A percentile compares a stretch with the other conserved stretches of the same genome.
These are phyloP conservation scores for Dexiosoma caninum DNA, from an alignment of 2,888 invertebrate genomes.

Conservation along the genomic window DNA sequence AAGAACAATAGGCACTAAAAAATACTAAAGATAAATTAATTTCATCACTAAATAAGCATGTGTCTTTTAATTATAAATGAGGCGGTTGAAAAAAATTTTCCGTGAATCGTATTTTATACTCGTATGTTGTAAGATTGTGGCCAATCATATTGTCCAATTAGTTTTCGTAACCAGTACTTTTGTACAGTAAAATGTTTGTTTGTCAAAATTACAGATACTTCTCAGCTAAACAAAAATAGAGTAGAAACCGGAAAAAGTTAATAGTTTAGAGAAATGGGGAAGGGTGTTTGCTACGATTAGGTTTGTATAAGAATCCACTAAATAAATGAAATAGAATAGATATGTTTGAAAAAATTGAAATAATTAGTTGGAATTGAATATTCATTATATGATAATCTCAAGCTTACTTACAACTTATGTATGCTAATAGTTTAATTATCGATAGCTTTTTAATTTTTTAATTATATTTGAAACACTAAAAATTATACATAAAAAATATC, in stretches of 20 bases:
- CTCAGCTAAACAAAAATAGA: neutral
- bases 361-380: slow-evolving; percentile 32
- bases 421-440: neutral
- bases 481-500: neutral
- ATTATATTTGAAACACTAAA: neutral
- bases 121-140: too few relatives aligned
- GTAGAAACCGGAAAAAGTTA: neutral
- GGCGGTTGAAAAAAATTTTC: too few relatives aligned
- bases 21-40: too few relatives aligned
- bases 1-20: too few relatives aligned
- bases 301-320: neutral
- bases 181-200: too few relatives aligned
- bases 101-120: too few relatives aligned
- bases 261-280: neutral
- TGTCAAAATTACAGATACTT: neutral
- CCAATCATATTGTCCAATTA: too few relatives aligned
- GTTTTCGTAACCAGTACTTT: too few relatives aligned
- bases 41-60: too few relatives aligned
- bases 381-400: slow-evolving; percentile 1
- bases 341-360: neutral
- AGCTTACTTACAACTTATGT: neutral
- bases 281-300: neutral
- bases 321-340: neutral
- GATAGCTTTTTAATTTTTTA: slow-evolving; percentile 7
- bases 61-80: too few relatives aligned